These are phyloP conservation scores for Pseudochaenichthys georgianus DNA, from an alignment of 2,797 vertebrate genomes.

Conservation along the genomic window DNA sequence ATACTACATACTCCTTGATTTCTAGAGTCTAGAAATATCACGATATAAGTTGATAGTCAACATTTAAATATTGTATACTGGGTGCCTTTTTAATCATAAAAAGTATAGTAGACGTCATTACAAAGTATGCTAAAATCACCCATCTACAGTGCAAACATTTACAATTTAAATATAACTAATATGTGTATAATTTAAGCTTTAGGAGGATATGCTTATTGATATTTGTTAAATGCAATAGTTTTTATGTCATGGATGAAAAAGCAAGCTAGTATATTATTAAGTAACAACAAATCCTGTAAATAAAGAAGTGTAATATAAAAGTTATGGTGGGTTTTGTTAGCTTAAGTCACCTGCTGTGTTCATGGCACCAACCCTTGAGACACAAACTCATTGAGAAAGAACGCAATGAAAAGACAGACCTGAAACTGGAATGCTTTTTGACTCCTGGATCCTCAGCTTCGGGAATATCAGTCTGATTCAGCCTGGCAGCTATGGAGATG, in stretches of 20 bases:
- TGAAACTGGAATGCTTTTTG: constrained; percentile 27
- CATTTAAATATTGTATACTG: not conserved
- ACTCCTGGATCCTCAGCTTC: constrained; percentile 4
- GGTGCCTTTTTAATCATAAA: not conserved
- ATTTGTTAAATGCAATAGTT: not conserved
- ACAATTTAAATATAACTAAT: too few species aligned
- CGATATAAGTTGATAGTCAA: not conserved
- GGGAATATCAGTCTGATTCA: constrained; percentile 41
- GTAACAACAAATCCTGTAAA: not conserved
- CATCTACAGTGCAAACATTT: too few species aligned
- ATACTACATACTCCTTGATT: too few species aligned
- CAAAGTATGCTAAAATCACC: too few species aligned
- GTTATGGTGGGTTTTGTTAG: not conserved
- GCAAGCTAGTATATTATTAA: not conserved
- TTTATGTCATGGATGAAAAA: not conserved
- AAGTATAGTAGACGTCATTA: not conserved
- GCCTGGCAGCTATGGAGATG: constrained; percentile 35
- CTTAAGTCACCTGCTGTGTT: constrained; percentile 2
- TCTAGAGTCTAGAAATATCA: not conserved
- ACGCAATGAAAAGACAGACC: constrained; percentile 5
- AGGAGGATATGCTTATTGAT: not conserved
- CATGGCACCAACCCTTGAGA: not conserved
- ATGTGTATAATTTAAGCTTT: too few species aligned
- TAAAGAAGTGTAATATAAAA: not conserved
- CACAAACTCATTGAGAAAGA: constrained; percentile 2